Base-by-base conservation (phyloP, 2,797 vertebrate genomes). In the Onychomys arenicola region DNA sequence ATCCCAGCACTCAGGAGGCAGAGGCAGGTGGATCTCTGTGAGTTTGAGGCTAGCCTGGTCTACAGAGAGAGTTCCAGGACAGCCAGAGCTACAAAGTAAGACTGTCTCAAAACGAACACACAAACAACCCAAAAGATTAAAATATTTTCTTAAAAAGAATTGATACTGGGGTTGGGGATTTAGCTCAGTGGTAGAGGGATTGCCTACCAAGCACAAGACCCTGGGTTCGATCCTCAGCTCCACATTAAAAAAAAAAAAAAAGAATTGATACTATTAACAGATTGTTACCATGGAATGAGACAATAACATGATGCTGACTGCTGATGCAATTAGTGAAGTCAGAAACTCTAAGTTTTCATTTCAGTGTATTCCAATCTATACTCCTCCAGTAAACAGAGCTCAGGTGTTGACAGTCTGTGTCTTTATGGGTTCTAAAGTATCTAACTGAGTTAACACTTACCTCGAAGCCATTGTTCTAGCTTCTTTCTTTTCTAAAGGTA, bases 401-500 rank as follows among this genome's bases (percentile, higher is more conserved):
- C 8, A 83, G 32, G 59, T 67, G 75, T 57, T 80, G 4, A 27
- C 16, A 9, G 14, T 61, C 73, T 63, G 0, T 46, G 82, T 93
- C 46, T 73, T 90, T 87, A 73, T 5, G 87, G 59, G n/a, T 65
- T 55, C 65, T 81, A 46, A 89, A 90, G 85, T 67, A 87, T 43
- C 63, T 87, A 57, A 23, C 84, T 57, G 25, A 10, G 43, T 95
- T 82, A 91, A 46, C 89, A 80, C 65, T 19, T 82, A 65, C 89
- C 29, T 73, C 13, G 83, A 85, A 93, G 77, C 59, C 88, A 86
- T 75, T 83, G 77, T 37, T 91, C 0, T 34, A 55, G 69, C 37
- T 81, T 91, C 92, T 73, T 57, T 77, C 90, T 92, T 61, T 96
- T 37, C 89, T 73, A 95, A 93, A 83, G 32, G 10, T 67, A 37